Percentiles rank a stretch among this genome's conserved stretches.
Conservation (phyloP, 2,888 invertebrate species). For the Teleiodes luculella region DNA sequence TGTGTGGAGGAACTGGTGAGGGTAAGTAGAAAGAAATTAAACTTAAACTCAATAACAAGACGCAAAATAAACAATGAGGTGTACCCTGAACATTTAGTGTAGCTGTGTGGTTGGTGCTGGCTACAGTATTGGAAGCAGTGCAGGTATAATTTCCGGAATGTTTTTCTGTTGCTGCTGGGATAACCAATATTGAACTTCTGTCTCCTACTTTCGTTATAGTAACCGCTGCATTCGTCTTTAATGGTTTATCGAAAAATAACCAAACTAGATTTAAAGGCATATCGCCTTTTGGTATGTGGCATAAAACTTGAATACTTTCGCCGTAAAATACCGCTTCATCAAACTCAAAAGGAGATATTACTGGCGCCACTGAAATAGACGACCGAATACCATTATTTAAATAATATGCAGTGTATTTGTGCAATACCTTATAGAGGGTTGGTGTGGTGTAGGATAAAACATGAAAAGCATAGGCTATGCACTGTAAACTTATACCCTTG, state of each 20-base stretch:
- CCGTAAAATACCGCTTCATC: constrained; percentile 76
- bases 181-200: constrained; percentile 80
- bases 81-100: constrained; percentile 83
- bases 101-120: constrained; percentile 81
- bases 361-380: constrained; percentile 74
- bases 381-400: constrained; percentile 23
- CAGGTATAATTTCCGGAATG: constrained; percentile 89
- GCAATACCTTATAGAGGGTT: constrained; percentile 2
- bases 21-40: constrained; percentile 38
- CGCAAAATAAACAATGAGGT: constrained; percentile 39
- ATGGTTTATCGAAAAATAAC: constrained; percentile 81
- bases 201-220: constrained; percentile 78
- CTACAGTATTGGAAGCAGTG: constrained; percentile 83
- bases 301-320: constrained; percentile 78
- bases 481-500: constrained; percentile 72
- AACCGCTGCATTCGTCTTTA: constrained; percentile 61
- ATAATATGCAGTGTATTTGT: constrained; percentile 13
- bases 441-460: constrained; percentile 38
- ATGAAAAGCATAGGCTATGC: constrained; percentile 52
- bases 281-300: constrained; percentile 82
- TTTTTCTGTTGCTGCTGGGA: constrained; percentile 81
- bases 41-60: constrained; percentile 36
- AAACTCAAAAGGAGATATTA: constrained; percentile 80
- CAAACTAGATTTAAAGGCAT: constrained; percentile 84
- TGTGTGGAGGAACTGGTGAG: constrained; percentile 80